Evolutionary conservation across 2,113 vertebrate genomes (phyloP).

Genomic region (Pao palembangensis): DNA sequence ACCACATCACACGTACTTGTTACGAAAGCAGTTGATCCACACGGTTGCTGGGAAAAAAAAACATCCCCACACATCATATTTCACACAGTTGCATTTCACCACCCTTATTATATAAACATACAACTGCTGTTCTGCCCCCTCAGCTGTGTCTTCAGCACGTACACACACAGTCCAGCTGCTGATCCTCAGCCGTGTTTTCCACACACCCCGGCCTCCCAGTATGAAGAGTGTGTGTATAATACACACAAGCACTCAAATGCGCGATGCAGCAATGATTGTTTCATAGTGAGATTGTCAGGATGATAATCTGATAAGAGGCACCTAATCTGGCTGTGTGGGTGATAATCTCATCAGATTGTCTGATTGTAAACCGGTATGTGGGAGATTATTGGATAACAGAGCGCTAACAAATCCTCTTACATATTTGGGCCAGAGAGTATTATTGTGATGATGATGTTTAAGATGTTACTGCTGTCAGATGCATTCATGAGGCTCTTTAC

Average conservation of each 20-base stretch:
- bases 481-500: conserved; percentile 21
- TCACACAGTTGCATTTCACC: background rate
- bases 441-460: conserved; percentile 28
- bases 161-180: conserved; percentile 37
- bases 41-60: conserved; percentile 2
- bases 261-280: conserved; percentile 23
- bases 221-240: conserved; percentile 28
- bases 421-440: conserved; percentile 45
- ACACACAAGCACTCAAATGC: conserved; percentile 17
- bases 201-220: conserved; percentile 37
- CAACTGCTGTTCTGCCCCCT: conserved; percentile 24
- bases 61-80: background rate
- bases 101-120: conserved; percentile 25
- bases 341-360: conserved; percentile 68
- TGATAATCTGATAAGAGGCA: conserved; percentile 47
- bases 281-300: conserved; percentile 30
- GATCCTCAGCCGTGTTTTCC: conserved; percentile 41
- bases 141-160: conserved; percentile 44
- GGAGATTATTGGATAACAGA: conserved; percentile 57
- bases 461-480: conserved; percentile 16
- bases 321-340: conserved; percentile 56
- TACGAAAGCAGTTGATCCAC: conserved; percentile 9
- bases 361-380: conserved; percentile 45
- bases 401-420: conserved; percentile 43
- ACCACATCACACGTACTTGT: background rate